Conservation (phyloP, 2,888 invertebrate genomes). For the Cantharis lateralis region DNA sequence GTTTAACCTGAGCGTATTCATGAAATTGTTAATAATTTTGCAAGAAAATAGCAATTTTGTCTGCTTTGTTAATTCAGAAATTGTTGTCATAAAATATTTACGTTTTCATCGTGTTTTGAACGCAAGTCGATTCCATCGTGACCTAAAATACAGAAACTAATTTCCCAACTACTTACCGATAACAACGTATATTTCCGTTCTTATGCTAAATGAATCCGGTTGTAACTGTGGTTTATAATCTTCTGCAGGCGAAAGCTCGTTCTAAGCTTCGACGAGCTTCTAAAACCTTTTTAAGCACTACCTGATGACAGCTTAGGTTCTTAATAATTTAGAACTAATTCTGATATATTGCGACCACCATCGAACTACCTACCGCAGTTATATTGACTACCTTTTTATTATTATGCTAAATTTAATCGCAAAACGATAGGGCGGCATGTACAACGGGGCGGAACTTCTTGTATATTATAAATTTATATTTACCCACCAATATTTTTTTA, state of each 20-base stretch:
- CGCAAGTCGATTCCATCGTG: conserved; percentile 4
- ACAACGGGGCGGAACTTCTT: background rate
- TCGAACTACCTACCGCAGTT: background rate
- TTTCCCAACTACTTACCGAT: conserved; percentile 25
- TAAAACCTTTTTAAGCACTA: conserved; percentile 11
- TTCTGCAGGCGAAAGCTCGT: conserved; percentile 15
- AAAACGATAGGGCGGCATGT: background rate
- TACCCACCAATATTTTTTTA: no score
- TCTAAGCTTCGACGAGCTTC: conserved; percentile 18
- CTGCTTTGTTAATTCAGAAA: conserved; percentile 2
- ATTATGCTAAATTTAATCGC: background rate
- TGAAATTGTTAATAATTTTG: background rate
- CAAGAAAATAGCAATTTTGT: background rate
- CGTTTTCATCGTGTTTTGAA: conserved; percentile 11
- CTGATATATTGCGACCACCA: background rate
- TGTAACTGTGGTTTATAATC: conserved; percentile 20
- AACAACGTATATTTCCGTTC: conserved; percentile 25
- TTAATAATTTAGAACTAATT: conserved; percentile 6
- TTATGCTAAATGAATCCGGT: conserved; percentile 22
- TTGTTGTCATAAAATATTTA: conserved; percentile 19
- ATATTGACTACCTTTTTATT: background rate
- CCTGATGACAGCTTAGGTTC: conserved; percentile 16
- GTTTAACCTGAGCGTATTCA: background rate
- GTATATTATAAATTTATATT: background rate
- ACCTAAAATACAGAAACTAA: conserved; percentile 23